These are phyloP conservation scores for Ormyrus nitidulus DNA, from an alignment of 2,888 invertebrate genomes.

Conservation along the genomic window DNA sequence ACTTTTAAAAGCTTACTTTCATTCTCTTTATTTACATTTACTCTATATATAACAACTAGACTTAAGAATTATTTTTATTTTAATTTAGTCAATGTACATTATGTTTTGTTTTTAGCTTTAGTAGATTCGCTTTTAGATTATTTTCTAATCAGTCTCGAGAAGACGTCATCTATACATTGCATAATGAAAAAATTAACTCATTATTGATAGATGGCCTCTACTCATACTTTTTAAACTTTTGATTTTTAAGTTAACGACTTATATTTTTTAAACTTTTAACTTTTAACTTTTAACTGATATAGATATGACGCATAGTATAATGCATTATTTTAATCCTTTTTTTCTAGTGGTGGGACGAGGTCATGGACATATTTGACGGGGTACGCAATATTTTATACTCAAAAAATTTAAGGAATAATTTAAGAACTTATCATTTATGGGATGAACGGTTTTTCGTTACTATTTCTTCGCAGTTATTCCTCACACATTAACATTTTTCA, in stretches of 20 bases:
- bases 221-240: constrained; percentile 32
- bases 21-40: constrained; percentile 8
- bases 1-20: constrained; percentile 30
- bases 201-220: constrained; percentile 45
- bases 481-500: constrained; percentile 22
- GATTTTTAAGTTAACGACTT: constrained; percentile 32
- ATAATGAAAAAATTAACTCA: constrained; percentile 3
- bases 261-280: constrained; percentile 50
- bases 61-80: constrained; percentile 10
- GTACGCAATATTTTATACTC: constrained; percentile 81
- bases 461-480: constrained; percentile 44
- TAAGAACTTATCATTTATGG: constrained; percentile 38
- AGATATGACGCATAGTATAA: constrained; percentile 67
- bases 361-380: constrained; percentile 97
- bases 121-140: constrained; percentile 57
- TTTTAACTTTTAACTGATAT: constrained; percentile 26
- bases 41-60: constrained; percentile 10
- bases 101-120: constrained; percentile 58
- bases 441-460: constrained; percentile 31
- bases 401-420: constrained; percentile 35
- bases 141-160: constrained; percentile 26
- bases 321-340: constrained; percentile 78
- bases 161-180: constrained; percentile 47
- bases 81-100: constrained; percentile 36
- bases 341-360: constrained; percentile 97